Evolutionary conservation across 2,888 invertebrate species (phyloP).

Genomic region (Ectemnius cavifrons): DNA sequence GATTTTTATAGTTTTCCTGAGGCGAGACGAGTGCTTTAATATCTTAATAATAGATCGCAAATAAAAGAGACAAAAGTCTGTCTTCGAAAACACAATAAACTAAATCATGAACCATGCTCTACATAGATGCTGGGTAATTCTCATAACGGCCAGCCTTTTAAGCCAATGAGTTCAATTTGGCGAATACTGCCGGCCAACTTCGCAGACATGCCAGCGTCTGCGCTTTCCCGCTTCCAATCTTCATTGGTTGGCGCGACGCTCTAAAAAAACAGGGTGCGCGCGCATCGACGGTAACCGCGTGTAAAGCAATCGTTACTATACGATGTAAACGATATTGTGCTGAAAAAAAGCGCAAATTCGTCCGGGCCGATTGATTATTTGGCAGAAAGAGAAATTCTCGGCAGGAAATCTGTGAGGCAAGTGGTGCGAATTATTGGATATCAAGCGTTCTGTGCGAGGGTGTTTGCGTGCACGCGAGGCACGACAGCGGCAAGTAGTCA

Average conservation of each 20-base stretch:
- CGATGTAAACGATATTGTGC: constrained; percentile 32
- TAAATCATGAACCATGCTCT: not conserved
- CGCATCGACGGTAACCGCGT: constrained; percentile 46
- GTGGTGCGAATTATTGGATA: not conserved
- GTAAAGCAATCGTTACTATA: constrained; percentile 42
- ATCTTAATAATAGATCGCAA: not conserved
- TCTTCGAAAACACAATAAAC: not conserved
- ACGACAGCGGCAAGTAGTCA: constrained; percentile 17
- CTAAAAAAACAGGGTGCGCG: constrained; percentile 39
- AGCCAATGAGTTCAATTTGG: not conserved
- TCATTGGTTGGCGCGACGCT: constrained; percentile 18
- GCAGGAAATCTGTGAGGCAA: not conserved
- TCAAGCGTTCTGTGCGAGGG: not conserved
- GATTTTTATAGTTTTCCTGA: too few species aligned
- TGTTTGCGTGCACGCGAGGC: constrained; percentile 18
- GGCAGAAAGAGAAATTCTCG: not conserved
- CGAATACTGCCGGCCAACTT: too few species aligned
- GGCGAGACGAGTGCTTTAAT: too few species aligned
- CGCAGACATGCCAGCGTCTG: too few species aligned
- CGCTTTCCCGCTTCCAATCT: not conserved
- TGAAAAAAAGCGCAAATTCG: constrained; percentile 8
- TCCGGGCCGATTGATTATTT: not conserved
- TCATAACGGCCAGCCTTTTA: not conserved
- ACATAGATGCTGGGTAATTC: not conserved
- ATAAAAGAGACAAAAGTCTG: not conserved